Evolutionary conservation across 2,888 invertebrate species (phyloP).

Genomic region (Stenurella melanura): DNA sequence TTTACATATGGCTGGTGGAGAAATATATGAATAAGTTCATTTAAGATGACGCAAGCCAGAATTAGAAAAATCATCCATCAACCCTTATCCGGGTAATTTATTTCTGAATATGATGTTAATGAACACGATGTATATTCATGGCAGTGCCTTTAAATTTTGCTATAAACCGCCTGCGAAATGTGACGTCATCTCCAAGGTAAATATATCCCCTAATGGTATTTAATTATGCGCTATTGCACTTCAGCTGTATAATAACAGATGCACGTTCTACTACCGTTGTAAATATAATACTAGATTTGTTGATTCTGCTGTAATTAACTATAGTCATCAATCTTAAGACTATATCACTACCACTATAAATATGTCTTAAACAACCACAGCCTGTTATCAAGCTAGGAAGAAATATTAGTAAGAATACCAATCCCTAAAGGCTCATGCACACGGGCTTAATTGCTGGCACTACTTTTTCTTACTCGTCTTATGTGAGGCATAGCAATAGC

Average conservation of each 20-base stretch:
- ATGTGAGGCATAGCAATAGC: too few species aligned
- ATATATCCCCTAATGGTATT: not conserved
- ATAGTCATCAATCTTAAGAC: not conserved
- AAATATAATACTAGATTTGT: not conserved
- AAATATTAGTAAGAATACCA: too few species aligned
- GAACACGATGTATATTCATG: not conserved
- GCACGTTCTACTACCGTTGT: not conserved
- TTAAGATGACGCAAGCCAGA: too few species aligned
- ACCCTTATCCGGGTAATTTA: not conserved
- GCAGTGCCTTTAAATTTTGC: not conserved
- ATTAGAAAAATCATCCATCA: too few species aligned
- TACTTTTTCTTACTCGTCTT: too few species aligned
- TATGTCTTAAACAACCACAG: too few species aligned
- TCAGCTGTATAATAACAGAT: constrained; percentile 3
- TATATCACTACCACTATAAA: too few species aligned
- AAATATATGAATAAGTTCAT: too few species aligned
- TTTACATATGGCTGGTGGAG: too few species aligned
- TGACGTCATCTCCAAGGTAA: not conserved
- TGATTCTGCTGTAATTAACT: not conserved
- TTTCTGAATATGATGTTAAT: not conserved
- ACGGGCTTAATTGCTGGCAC: too few species aligned
- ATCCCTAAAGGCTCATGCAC: too few species aligned
- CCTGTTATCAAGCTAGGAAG: too few species aligned
- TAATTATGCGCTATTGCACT: constrained; percentile 1
- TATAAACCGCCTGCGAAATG: not conserved